A percentile compares a stretch with the other conserved stretches of the same genome.
These are phyloP conservation scores for Synanthedon formicaeformis DNA, from an alignment of 2,888 invertebrate species.

Conservation along the genomic window DNA sequence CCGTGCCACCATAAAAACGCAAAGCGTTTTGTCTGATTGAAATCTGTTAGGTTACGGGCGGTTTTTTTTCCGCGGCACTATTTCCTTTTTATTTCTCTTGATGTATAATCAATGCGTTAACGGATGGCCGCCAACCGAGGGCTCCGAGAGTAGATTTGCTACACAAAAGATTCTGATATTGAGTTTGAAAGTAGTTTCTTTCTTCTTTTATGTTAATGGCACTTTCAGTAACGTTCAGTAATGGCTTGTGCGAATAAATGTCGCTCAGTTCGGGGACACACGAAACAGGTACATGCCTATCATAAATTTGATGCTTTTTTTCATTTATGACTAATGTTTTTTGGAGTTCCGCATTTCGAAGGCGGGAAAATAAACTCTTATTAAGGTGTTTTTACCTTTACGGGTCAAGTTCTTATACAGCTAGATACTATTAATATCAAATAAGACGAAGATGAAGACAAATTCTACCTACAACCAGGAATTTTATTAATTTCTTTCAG, in stretches of 20 bases:
- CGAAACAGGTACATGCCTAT: slow-evolving; percentile 14
- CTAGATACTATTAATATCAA: too few species aligned
- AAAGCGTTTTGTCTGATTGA: slow-evolving; percentile 70
- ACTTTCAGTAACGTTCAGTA: slow-evolving; percentile 53
- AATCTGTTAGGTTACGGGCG: slow-evolving; percentile 54
- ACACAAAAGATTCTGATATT: slow-evolving; percentile 68
- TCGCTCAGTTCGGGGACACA: slow-evolving; percentile 36
- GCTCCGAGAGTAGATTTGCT: slow-evolving; percentile 60
- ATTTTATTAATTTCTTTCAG: too few species aligned
- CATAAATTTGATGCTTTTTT: neutral
- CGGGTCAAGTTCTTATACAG: too few species aligned
- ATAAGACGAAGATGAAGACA: too few species aligned
- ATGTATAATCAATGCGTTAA: slow-evolving; percentile 71
- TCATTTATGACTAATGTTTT: slow-evolving; percentile 1
- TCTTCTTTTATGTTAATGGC: slow-evolving; percentile 64
- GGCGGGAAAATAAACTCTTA: too few species aligned
- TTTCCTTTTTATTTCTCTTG: slow-evolving; percentile 67
- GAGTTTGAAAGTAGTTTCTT: slow-evolving; percentile 67
- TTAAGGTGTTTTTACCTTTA: too few species aligned
- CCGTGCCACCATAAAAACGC: slow-evolving; percentile 66
- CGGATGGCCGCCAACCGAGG: slow-evolving; percentile 59
- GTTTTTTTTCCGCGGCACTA: slow-evolving; percentile 52
- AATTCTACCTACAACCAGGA: too few species aligned
- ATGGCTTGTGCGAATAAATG: slow-evolving; percentile 56
- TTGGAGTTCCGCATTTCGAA: too few species aligned